These are phyloP conservation scores for Thyatira batis DNA, from an alignment of 2,888 invertebrate species.

Conservation along the genomic window DNA sequence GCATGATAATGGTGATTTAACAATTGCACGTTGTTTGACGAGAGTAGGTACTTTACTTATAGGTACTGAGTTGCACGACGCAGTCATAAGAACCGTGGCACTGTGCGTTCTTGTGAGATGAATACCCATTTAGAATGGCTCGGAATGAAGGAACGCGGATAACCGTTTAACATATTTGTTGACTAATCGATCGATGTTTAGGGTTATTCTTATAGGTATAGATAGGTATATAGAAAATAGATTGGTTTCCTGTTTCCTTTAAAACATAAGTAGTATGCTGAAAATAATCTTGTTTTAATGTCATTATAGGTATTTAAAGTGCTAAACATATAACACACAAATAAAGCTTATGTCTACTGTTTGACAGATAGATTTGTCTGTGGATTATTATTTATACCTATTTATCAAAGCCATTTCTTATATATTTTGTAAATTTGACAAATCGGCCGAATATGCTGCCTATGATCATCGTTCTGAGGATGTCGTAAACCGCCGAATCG, in stretches of 20 bases:
- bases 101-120: background rate
- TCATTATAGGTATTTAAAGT: too few species aligned
- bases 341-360: too few species aligned
- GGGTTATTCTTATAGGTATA: constrained; percentile 18
- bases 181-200: background rate
- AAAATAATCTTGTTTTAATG: too few species aligned
- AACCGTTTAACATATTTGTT: background rate
- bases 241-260: too few species aligned
- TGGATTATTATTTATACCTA: constrained; percentile 34
- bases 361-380: too few species aligned
- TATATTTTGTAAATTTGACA: constrained; percentile 46
- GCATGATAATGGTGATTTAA: constrained; percentile 55
- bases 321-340: too few species aligned
- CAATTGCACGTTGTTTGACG: constrained; percentile 39
- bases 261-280: too few species aligned
- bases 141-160: background rate
- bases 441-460: constrained; percentile 34
- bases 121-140: background rate
- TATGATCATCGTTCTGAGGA: constrained; percentile 38
- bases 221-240: too few species aligned
- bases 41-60: constrained; percentile 9
- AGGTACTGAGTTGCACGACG: background rate
- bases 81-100: background rate
- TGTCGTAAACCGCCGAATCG: constrained; percentile 68
- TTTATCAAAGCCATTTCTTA: constrained; percentile 29